A percentile compares a stretch with the other conserved stretches of the same genome.
These are phyloP conservation scores for Dufourea novaeangliae DNA, from an alignment of 1,140 invertebrate genomes.

Conservation along the genomic window DNA sequence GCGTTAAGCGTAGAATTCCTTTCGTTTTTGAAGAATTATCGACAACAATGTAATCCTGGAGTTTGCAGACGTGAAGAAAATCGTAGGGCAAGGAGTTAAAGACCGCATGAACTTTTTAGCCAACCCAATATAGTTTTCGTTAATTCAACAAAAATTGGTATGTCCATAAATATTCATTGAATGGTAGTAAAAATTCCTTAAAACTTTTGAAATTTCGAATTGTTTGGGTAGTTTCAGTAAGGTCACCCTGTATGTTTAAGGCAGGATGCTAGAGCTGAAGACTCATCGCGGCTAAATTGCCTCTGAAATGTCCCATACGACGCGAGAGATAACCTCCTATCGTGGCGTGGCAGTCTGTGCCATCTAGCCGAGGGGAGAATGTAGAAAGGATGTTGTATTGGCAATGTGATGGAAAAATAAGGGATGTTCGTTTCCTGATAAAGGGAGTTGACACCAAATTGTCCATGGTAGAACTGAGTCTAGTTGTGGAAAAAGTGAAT, in stretches of 20 bases:
- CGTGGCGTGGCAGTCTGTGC: slow-evolving; percentile 13
- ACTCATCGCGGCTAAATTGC: slow-evolving; percentile 52
- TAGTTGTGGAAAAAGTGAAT: neutral
- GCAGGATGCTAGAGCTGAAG: slow-evolving; percentile 6
- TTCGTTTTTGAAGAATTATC: too few species aligned
- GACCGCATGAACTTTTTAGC: too few species aligned
- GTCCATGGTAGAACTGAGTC: neutral
- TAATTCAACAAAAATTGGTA: too few species aligned
- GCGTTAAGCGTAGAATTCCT: too few species aligned
- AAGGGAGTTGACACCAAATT: neutral
- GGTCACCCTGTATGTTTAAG: neutral
- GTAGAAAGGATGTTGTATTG: slow-evolving; percentile 12
- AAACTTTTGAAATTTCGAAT: neutral
- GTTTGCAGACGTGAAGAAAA: too few species aligned
- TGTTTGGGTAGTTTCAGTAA: neutral
- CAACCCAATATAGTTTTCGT: too few species aligned
- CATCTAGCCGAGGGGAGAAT: slow-evolving; percentile 4
- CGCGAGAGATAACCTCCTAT: slow-evolving; percentile 46
- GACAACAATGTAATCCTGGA: too few species aligned
- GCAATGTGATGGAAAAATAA: slow-evolving; percentile 32
- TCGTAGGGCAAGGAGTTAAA: too few species aligned
- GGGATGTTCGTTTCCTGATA: slow-evolving; percentile 9
- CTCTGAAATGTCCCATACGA: slow-evolving; percentile 50
- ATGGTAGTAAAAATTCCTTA: too few species aligned
- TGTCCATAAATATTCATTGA: too few species aligned